Evolutionary conservation across 2,888 invertebrate genomes (phyloP), one percentile per base, ranked within the genome.

Genomic region (Amitus sp.): DNA sequence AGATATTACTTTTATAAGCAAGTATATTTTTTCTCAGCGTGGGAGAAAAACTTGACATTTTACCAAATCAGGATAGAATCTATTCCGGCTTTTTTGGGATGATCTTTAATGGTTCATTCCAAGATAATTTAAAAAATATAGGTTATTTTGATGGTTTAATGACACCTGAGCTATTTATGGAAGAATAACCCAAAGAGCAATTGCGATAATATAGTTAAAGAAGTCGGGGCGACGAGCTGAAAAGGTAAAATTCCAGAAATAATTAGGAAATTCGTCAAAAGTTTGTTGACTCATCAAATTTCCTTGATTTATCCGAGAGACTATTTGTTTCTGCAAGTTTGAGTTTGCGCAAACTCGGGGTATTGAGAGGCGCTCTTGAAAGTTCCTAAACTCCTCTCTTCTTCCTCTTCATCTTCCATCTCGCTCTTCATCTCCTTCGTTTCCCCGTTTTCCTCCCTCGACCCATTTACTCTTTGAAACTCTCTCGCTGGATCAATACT

Each of bases 301-400:
- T 76, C 69, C 72, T 73, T 76, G 74, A 76, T 77, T 78, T 75
- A 77, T 76, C 75, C 71, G 66, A 69, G 73, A 75, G 75, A 73
- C 78, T 78, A 76, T 76, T 75, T 73, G 73, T 73, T 73, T 75
- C 71, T 70, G 62, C 65, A 74, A 73, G 70, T 74, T 77, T 74
- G 67, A 75, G 72, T 78, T 78, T 74, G 75, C 74, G 68, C 73
- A 71, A 75, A 73, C 74, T 73, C 73, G 66, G 69, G 67, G 73
- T 71, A 76, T 75, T 71, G 74, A 74, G 73, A 75, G 71, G 63
- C 68, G 67, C 71, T 75, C 74, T 70, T 69, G 72, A 77, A 78
- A 78, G 69, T 78, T 75, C 67, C 69, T 65, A 69, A 75, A 74
- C 73, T 74, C 70, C 51, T 58, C 48, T 47, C 48, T 46, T 51